Evolutionary conservation across 1,140 invertebrate genomes (phyloP), one percentile per base, ranked within the genome.

Genomic region (Caerostris extrusa): DNA sequence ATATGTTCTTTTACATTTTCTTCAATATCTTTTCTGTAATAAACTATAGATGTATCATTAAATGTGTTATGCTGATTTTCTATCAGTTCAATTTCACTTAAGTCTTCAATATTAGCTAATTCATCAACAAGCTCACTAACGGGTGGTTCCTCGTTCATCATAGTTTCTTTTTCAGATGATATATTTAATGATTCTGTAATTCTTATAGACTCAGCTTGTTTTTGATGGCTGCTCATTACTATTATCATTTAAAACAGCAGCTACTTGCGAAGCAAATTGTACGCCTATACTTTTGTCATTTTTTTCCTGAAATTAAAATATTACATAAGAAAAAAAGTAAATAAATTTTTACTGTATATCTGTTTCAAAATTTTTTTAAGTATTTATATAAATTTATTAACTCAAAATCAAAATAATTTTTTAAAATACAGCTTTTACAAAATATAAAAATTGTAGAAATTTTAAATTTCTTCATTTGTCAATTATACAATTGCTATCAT

Each of bases 201-300:
- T 50, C 71, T 77, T 1, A 50, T 34, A 12, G 71, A 4, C 12
- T 77, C 71, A 53, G 10, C 7, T 12, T 10, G 34, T 34, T 12
- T 77, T 77, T 53, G 71, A 77, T 77, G 71, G 0, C 0, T 17
- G 14, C 14, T 67, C 61, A 67, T n/a, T 67, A n/a, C 61, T 19
- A 34, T 34, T 50, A 17, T 86, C 60, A 53, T 57, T 88, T 64
- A 88, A 50, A 50, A 57, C 56, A 3, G 58, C 61, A 53, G 86
- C 86, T 67, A 88, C 86, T 88, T 88, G 86, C 8, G 58, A 50
- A 4, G 86, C 86, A 50, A 88, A 88, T 7, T 88, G 58, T 2
- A 88, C 61, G 64, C 86, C 53, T 14, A 88, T 53, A 64, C 50
- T 61, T 3, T 58, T 17, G 12, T 88, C 86, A 14, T 19, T n/a